Conservation (phyloP, 2,797 vertebrate genomes). For the Lepus townsendii region DNA sequence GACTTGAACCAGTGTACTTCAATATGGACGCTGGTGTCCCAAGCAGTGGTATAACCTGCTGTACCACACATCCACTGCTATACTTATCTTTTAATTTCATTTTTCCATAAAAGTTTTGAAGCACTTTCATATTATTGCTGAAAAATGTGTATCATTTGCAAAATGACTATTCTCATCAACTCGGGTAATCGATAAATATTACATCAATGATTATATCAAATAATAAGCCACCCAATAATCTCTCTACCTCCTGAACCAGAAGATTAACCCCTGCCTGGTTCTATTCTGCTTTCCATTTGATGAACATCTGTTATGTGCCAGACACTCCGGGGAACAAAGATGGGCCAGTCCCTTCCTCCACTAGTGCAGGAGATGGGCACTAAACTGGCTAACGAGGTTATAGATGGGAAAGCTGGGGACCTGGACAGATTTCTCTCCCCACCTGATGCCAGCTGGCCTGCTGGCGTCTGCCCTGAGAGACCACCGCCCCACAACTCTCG, state of each 20-base stretch:
- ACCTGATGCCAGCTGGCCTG: neutral
- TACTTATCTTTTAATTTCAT: too few relatives aligned
- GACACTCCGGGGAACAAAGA: neutral
- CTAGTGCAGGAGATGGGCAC: neutral
- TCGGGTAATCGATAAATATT: neutral
- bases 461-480: neutral
- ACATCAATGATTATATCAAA: neutral
- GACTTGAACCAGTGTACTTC: too few relatives aligned
- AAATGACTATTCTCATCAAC: conserved; percentile 41
- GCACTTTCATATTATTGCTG: neutral
- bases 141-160: conserved; percentile 20
- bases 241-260: neutral
- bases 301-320: neutral
- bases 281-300: conserved; percentile 17
- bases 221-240: neutral
- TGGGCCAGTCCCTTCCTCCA: neutral
- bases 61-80: too few relatives aligned
- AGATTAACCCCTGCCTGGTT: neutral
- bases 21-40: too few relatives aligned
- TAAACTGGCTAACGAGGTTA: neutral
- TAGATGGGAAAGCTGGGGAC: neutral
- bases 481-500: neutral
- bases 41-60: too few relatives aligned
- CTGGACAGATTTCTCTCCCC: neutral
- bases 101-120: too few relatives aligned